phyloP scores from a whole-genome alignment of 2,797 vertebrate genomes.

The Pipistrellus pipistrellus region DNA sequence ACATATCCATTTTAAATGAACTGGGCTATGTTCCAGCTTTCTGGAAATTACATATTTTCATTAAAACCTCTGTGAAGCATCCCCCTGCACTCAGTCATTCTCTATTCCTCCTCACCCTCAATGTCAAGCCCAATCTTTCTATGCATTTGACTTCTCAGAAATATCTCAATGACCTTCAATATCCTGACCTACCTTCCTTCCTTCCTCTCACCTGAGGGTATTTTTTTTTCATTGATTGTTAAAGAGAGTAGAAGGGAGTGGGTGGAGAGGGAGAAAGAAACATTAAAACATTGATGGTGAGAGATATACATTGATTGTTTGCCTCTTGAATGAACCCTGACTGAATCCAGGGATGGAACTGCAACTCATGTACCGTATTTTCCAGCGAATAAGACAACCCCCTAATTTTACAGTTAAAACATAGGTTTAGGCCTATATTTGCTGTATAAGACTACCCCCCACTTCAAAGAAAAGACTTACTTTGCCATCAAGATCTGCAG shows the following conservation, averaged over 20 bases:
- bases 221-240: background rate
- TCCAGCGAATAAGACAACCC: too few species aligned
- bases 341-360: background rate
- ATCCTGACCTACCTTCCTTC: background rate
- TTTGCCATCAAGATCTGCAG: too few species aligned
- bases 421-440: too few species aligned
- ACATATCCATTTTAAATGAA: background rate
- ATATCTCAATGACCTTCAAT: background rate
- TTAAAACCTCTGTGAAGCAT: background rate
- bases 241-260: background rate
- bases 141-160: background rate
- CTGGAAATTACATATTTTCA: constrained; percentile 5
- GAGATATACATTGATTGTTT: background rate
- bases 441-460: too few species aligned
- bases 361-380: too few species aligned
- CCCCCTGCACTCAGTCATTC: background rate
- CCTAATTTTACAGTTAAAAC: too few species aligned
- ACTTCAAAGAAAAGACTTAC: too few species aligned
- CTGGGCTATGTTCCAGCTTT: background rate
- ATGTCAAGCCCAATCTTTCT: background rate
- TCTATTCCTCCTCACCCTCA: background rate
- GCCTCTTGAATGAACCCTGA: background rate
- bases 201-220: background rate
- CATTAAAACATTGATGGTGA: background rate
- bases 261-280: background rate